These are phyloP conservation scores for Oscheius myriophilus DNA, from an alignment of 2,888 invertebrate genomes.

Conservation along the genomic window DNA sequence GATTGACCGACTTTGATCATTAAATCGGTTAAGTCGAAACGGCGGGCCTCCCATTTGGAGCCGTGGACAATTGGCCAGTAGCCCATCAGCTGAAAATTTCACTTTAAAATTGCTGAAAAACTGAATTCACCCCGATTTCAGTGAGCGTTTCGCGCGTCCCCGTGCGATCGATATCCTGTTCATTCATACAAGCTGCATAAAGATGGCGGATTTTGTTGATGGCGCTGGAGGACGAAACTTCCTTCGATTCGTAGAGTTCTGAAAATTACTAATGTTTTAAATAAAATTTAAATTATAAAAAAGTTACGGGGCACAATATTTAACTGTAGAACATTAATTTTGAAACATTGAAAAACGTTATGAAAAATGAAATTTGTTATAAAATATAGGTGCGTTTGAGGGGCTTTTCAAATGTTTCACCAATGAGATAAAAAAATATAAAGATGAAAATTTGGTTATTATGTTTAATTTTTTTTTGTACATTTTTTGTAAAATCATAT, in stretches of 20 bases:
- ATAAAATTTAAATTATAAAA: no score
- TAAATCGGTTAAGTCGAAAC: conserved; percentile 50
- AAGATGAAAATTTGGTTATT: no score
- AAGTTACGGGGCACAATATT: no score
- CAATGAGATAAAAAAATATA: no score
- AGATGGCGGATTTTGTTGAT: conserved; percentile 60
- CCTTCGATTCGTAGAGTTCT: conserved; percentile 63
- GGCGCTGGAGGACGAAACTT: conserved; percentile 54
- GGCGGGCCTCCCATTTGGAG: conserved; percentile 36
- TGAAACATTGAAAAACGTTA: no score
- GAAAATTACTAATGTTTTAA: conserved; percentile 21
- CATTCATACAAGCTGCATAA: conserved; percentile 63
- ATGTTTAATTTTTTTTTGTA: no score
- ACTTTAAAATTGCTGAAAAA: conserved; percentile 1
- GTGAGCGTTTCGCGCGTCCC: conserved; percentile 57
- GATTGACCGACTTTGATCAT: conserved; percentile 56
- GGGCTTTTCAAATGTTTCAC: no score
- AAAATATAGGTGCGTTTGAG: no score
- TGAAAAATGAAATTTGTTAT: no score
- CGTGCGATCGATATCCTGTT: conserved; percentile 46
- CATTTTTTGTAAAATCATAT: no score
- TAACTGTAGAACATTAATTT: no score
- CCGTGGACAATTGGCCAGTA: conserved; percentile 67
- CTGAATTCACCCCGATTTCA: conserved; percentile 43
- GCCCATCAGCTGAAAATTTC: conserved; percentile 35